These are phyloP conservation scores for Resseliella maxima DNA, from an alignment of 2,888 invertebrate species.

Conservation along the genomic window DNA sequence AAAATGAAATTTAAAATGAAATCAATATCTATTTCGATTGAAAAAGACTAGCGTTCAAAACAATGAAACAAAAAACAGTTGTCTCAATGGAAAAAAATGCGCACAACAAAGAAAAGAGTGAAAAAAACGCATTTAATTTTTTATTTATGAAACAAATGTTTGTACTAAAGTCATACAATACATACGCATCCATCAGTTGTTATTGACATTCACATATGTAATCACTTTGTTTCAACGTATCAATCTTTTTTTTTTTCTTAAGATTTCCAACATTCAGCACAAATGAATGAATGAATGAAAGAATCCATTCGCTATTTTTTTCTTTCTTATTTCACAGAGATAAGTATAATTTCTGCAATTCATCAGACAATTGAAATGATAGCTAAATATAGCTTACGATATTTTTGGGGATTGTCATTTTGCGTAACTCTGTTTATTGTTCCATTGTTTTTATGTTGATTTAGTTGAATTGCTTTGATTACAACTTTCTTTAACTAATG, in stretches of 20 bases:
- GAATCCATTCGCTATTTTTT: not conserved
- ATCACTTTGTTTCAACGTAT: not conserved
- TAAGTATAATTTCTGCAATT: not conserved
- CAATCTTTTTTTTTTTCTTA: not conserved
- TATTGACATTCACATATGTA: conserved; percentile 3
- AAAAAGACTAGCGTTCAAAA: not conserved
- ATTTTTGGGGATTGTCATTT: not conserved
- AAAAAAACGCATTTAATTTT: not conserved
- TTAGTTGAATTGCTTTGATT: not conserved
- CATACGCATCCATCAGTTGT: not conserved
- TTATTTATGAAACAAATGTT: not conserved
- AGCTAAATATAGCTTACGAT: not conserved
- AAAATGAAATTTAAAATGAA: conserved; percentile 22
- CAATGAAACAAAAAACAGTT: not conserved
- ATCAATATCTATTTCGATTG: conserved; percentile 20
- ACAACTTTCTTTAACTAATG: not conserved
- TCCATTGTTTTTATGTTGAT: not conserved
- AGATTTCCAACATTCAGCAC: not conserved
- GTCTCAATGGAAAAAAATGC: not conserved
- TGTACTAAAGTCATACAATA: not conserved
- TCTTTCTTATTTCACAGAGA: not conserved
- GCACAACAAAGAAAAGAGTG: not conserved
- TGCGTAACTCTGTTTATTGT: not conserved
- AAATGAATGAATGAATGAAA: too few species aligned
- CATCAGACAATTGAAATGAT: not conserved